These are phyloP conservation scores for Apistogramma diplotaenia DNA, from an alignment of 2,113 vertebrate species.

Conservation along the genomic window DNA sequence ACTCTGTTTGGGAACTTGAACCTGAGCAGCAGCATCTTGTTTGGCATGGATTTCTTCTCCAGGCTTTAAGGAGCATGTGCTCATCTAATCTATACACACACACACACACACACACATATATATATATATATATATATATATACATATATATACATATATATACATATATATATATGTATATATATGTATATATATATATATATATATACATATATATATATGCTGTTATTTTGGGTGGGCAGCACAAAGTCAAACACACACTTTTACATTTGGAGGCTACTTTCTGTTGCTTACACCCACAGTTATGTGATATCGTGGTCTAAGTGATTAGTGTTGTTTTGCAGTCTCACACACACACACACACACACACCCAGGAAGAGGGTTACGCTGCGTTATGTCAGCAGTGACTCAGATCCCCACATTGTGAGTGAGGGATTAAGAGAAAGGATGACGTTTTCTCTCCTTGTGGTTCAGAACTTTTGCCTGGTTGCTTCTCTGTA, in stretches of 20 bases:
- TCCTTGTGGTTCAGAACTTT: slow-evolving; percentile 28
- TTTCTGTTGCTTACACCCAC: background rate
- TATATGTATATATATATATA: no score
- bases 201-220: no score
- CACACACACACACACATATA: no score
- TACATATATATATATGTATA: no score
- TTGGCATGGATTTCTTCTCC: background rate
- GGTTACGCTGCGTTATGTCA: slow-evolving; percentile 43
- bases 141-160: no score
- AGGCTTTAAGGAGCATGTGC: background rate
- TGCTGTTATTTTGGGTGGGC: slow-evolving; percentile 52
- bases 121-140: no score
- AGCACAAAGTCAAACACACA: slow-evolving; percentile 11
- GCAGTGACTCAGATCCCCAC: slow-evolving; percentile 37
- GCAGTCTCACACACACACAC: slow-evolving; percentile 37
- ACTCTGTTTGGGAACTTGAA: no score
- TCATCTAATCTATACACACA: no score
- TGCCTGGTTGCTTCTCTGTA: slow-evolving; percentile 36
- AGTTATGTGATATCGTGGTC: slow-evolving; percentile 46
- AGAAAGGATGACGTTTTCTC: slow-evolving; percentile 19
- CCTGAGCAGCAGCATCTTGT: background rate
- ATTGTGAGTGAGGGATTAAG: slow-evolving; percentile 35
- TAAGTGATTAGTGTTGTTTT: slow-evolving; percentile 76
- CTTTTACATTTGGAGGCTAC: background rate
- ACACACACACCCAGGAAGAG: background rate